phyloP scores from a whole-genome alignment of 2,888 invertebrate genomes.

The Drosophila bunnanda region DNA sequence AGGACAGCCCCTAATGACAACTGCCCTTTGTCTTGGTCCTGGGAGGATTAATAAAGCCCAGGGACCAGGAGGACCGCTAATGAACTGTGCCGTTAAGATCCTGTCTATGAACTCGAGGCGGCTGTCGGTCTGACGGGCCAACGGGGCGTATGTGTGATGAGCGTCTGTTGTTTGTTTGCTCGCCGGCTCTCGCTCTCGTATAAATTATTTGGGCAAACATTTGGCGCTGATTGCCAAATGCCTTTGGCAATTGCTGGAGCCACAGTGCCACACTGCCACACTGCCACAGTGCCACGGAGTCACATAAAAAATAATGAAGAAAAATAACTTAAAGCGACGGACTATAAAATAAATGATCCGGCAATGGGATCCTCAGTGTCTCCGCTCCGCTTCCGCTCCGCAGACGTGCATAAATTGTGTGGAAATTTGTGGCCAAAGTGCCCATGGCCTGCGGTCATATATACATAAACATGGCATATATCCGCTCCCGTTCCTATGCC shows the following conservation, averaged over 20 bases:
- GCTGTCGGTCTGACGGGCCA: conserved; percentile 36
- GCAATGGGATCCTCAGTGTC: conserved; percentile 58
- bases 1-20: conserved; percentile 67
- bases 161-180: conserved; percentile 50
- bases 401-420: conserved; percentile 49
- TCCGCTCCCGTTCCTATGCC: conserved; percentile 18
- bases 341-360: conserved; percentile 75
- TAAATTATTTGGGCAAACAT: conserved; percentile 69
- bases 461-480: conserved; percentile 35
- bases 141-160: conserved; percentile 69
- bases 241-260: conserved; percentile 46
- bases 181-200: conserved; percentile 32
- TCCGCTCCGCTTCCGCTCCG: conserved; percentile 18
- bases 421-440: conserved; percentile 65
- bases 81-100: conserved; percentile 69
- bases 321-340: conserved; percentile 76
- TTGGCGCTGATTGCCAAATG: conserved; percentile 75
- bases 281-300: conserved; percentile 25
- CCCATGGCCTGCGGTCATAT: conserved; percentile 43
- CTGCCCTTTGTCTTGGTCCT: conserved; percentile 57
- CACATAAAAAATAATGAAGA: conserved; percentile 76
- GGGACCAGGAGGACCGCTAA: conserved; percentile 55
- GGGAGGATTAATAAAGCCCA: conserved; percentile 69
- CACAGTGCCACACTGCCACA: not conserved
- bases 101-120: conserved; percentile 61